Evolutionary conservation across 2,888 invertebrate species (phyloP).

Genomic region (Tuberolachnus salignus): DNA sequence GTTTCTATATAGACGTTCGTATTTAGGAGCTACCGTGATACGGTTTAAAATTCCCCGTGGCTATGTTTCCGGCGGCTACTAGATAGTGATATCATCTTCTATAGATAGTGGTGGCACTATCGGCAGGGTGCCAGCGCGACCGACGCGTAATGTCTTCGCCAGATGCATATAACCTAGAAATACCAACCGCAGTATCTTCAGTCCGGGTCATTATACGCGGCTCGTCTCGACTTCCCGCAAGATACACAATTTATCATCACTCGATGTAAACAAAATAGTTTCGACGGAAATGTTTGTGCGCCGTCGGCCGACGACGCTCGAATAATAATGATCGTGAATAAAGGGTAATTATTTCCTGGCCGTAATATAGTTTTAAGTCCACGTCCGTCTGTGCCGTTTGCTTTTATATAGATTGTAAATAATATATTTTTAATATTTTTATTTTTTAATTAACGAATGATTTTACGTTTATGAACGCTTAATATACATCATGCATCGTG

Average conservation of each 20-base stretch:
- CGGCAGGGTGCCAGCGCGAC: conserved; percentile 15
- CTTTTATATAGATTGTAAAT: too few species aligned
- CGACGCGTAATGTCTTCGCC: conserved; percentile 5
- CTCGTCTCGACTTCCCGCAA: not conserved
- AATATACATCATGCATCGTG: too few species aligned
- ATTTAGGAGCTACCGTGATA: too few species aligned
- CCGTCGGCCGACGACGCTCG: not conserved
- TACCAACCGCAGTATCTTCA: not conserved
- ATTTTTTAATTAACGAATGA: too few species aligned
- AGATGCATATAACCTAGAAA: conserved; percentile 27
- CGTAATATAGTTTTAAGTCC: not conserved
- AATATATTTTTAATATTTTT: too few species aligned
- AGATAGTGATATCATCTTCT: too few species aligned
- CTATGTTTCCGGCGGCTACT: too few species aligned
- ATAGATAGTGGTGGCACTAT: not conserved
- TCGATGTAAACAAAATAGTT: conserved; percentile 47
- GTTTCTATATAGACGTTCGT: too few species aligned
- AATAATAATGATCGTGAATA: not conserved
- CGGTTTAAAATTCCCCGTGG: too few species aligned
- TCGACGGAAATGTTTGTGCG: not conserved
- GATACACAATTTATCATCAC: conserved; percentile 30
- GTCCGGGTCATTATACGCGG: conserved; percentile 38
- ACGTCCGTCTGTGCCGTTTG: too few species aligned
- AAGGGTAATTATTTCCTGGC: conserved; percentile 23
- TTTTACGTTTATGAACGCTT: too few species aligned